Conservation (phyloP, 2,113 vertebrate genomes). For the Petaurus breviceps region DNA sequence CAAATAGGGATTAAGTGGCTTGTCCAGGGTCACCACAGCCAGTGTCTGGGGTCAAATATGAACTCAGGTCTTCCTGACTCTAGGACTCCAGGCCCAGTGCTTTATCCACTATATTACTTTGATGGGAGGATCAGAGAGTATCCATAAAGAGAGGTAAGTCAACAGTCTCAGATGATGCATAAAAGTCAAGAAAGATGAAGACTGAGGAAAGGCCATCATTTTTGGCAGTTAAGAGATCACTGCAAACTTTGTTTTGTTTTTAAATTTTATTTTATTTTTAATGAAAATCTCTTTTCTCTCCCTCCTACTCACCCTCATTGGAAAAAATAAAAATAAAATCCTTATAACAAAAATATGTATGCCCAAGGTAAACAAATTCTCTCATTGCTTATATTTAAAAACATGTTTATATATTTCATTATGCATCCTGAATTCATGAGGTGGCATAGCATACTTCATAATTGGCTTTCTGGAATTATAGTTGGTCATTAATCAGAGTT, state of each 20-base stretch:
- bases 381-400: not conserved
- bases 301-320: not conserved
- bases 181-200: not conserved
- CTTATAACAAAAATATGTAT: not conserved
- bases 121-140: not conserved
- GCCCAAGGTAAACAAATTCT: not conserved
- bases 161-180: not conserved
- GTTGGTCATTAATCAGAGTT: not conserved
- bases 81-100: not conserved
- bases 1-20: not conserved
- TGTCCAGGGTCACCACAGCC: not conserved
- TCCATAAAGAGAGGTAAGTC: not conserved
- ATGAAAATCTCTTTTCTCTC: not conserved
- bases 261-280: not conserved
- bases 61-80: not conserved
- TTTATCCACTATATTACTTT: not conserved
- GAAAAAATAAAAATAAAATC: not conserved
- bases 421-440: not conserved
- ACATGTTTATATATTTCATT: not conserved
- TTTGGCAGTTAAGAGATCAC: not conserved
- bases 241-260: not conserved
- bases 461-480: not conserved
- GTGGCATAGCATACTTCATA: not conserved
- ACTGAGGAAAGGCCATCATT: not conserved
- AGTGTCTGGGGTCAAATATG: not conserved